A percentile compares a stretch with the other conserved stretches of the same genome.
Evolutionary conservation across 2,888 invertebrate species (phyloP).

Genomic region (Sinopyrophorus schimmeli): DNA sequence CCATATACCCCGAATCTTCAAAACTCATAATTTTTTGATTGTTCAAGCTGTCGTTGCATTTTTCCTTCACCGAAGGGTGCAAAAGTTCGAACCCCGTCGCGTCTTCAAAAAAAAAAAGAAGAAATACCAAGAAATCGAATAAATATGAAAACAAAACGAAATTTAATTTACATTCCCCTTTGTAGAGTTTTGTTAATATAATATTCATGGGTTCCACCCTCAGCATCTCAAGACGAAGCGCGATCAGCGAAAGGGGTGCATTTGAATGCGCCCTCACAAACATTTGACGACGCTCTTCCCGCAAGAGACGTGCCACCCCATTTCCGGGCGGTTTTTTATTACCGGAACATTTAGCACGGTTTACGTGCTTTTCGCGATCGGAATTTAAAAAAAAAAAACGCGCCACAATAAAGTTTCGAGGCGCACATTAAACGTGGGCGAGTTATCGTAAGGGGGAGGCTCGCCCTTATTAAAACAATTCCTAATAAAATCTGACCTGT

Average conservation of each 20-base stretch:
- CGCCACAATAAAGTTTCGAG: too few species aligned
- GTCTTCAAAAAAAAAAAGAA: too few species aligned
- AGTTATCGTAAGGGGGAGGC: too few species aligned
- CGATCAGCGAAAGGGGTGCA: conserved; percentile 37
- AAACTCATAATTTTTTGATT: too few species aligned
- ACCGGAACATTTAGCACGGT: conserved; percentile 35
- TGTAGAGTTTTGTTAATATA: conserved; percentile 37
- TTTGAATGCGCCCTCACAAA: conserved; percentile 39
- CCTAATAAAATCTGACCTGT: conserved; percentile 33
- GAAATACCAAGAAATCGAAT: too few species aligned
- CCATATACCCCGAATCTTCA: too few species aligned
- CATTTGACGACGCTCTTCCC: conserved; percentile 32
- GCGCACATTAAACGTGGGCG: too few species aligned
- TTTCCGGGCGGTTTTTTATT: conserved; percentile 35
- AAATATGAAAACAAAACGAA: conserved; percentile 30
- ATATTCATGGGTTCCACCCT: conserved; percentile 39
- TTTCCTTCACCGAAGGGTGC: too few species aligned
- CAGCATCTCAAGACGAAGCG: conserved; percentile 34
- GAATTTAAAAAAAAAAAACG: too few species aligned
- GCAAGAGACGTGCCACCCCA: conserved; percentile 33
- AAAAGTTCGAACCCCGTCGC: too few species aligned
- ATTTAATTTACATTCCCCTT: conserved; percentile 35
- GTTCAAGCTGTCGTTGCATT: too few species aligned
- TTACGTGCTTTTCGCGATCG: too few species aligned
- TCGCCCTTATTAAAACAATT: conserved; percentile 36